phyloP scores from a whole-genome alignment of 1,140 invertebrate genomes.

The Fopius arisanus region DNA sequence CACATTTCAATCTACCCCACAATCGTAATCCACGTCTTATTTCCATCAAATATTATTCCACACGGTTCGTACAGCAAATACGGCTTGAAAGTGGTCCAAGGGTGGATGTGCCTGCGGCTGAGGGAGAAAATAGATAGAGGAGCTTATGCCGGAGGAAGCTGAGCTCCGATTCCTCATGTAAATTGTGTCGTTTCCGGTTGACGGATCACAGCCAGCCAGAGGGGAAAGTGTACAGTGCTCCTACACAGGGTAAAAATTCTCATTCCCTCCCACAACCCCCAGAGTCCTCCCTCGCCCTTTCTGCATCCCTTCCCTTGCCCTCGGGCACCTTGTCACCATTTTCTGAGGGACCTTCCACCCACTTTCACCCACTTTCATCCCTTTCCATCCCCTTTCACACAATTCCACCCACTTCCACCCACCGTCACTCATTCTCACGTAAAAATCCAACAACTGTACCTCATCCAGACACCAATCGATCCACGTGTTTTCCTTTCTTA shows the following conservation, averaged over 20 bases:
- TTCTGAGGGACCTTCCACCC: neutral
- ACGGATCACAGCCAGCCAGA: slow-evolving; percentile 50
- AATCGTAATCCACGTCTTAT: slow-evolving; percentile 12
- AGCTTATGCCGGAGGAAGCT: slow-evolving; percentile 43
- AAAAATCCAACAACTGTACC: neutral
- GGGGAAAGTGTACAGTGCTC: neutral
- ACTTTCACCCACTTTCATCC: neutral
- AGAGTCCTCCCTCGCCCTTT: neutral
- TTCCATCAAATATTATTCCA: slow-evolving; percentile 28
- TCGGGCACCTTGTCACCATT: neutral
- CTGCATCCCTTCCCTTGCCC: neutral
- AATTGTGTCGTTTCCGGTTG: slow-evolving; percentile 55
- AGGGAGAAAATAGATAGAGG: slow-evolving; percentile 19
- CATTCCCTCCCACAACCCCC: neutral
- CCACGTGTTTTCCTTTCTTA: neutral
- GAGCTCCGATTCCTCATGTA: slow-evolving; percentile 51
- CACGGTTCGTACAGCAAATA: slow-evolving; percentile 23
- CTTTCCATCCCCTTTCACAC: neutral
- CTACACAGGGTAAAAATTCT: slow-evolving; percentile 36
- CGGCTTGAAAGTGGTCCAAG: slow-evolving; percentile 25
- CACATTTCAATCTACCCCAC: slow-evolving; percentile 21
- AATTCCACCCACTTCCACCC: neutral
- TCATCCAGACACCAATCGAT: slow-evolving; percentile 22
- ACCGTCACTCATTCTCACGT: neutral
- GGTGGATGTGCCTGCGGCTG: slow-evolving; percentile 1